Evolutionary conservation across 2,888 invertebrate genomes (phyloP), one percentile per base, ranked within the genome.

Genomic region (Drosophila suboccidentalis): DNA sequence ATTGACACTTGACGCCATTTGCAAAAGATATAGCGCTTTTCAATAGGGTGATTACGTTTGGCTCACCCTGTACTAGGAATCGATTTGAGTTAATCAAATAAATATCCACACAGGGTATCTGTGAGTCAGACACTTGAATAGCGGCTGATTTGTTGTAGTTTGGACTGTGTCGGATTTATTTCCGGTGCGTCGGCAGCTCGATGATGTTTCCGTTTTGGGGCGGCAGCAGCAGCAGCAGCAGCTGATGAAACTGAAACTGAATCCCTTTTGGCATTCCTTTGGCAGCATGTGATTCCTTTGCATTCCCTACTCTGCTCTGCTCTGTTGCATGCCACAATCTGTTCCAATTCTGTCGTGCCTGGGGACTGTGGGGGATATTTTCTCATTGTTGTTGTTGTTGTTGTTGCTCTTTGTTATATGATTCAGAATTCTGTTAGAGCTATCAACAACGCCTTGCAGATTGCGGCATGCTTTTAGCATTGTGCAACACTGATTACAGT

Each of bases 161-260:
- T 71, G 76, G 68, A 62, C 51, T 76, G 66, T 82, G 86, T 73
- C 77, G 80, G 71, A 65, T 64, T 67, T 60, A 53, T 65, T 82
- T 86, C 86, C 81, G 72, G 82, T 79, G 59, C 29, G 64, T 50
- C 22, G 49, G 13, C 39, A 62, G 72, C 75, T 74, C 57, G 75
- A 54, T 61, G 68, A 58, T 61, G 43, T 55, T 71, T 71, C 74
- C 71, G 71, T 72, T 72, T 46, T 51, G 41, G 41, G 41, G 53
- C 34, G 46, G 32, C 68, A 39, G 34, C 63, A 26, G 26, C 26
- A 6, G 26, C 26, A 26, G 26, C 26, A 26, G 26, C 26, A 22
- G 22, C 22, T 22, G 22, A 22, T 54, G 46, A 58, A 4, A 22
- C 22, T 59, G 39, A 49, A 41, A 58, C 46, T 58, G 58, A 60